Conservation (phyloP, 2,888 invertebrate species). For the Philonicus albiceps region DNA sequence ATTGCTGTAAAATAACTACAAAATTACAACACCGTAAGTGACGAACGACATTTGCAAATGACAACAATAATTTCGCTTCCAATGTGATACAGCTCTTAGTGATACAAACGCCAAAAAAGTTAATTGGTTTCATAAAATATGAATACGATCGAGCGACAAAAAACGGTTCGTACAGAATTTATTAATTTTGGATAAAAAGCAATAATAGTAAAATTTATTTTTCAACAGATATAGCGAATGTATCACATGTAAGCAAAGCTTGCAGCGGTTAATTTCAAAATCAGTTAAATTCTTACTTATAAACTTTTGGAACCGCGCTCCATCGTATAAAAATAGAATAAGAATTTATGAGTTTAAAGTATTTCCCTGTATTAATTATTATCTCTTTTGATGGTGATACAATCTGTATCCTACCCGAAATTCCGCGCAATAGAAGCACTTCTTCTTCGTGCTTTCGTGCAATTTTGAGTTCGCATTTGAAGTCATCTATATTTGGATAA, state of each 20-base stretch:
- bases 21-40: slow-evolving; percentile 44
- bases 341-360: background rate
- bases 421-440: background rate
- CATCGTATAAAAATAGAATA: slow-evolving; percentile 4
- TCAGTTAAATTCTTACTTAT: slow-evolving; percentile 31
- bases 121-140: background rate
- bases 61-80: slow-evolving; percentile 47
- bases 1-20: slow-evolving; percentile 25
- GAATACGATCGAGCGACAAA: background rate
- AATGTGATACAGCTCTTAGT: slow-evolving; percentile 50
- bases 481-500: slow-evolving; percentile 6
- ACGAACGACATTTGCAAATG: slow-evolving; percentile 50
- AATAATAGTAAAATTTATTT: background rate
- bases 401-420: background rate
- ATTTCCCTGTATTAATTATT: slow-evolving; percentile 20
- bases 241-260: slow-evolving; percentile 47
- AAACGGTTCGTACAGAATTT: background rate
- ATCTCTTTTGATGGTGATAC: background rate
- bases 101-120: background rate
- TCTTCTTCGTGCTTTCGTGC: background rate
- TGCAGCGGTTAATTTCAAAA: slow-evolving; percentile 8
- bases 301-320: slow-evolving; percentile 37
- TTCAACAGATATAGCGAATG: background rate
- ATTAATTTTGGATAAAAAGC: background rate
- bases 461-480: slow-evolving; percentile 19